Evolutionary conservation across 2,888 invertebrate genomes (phyloP), one percentile per base, ranked within the genome.

Genomic region (Dynastes tityus): DNA sequence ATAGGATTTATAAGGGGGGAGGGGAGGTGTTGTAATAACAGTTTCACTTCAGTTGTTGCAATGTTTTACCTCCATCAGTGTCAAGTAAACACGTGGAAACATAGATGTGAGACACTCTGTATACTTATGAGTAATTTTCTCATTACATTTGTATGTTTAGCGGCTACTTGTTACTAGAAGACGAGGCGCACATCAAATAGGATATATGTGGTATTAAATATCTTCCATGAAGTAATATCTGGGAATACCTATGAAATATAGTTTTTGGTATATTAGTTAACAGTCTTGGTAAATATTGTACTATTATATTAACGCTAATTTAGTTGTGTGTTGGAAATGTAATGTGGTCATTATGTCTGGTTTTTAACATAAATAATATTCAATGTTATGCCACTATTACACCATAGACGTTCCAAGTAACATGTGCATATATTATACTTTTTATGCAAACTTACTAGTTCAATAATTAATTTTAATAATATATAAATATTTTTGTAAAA

Each of bases 181-280:
- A 45, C 45, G 8, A 45, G 6, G 45, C 8, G 45, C 45, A 45
- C 45, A 45, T 45, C 8, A 45, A 45, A 11, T 11, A 45, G 45
- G 45, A 45, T 45, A 11, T 45, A 8, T 45, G 45, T 2, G 45
- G 45, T 45, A 45, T 45, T 16, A n/a, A 58, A 58, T 5, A 4
- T 58, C 22, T 58, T 58, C 55, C 55, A 22, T 58, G 55, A 58
- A 58, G 22, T 58, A 58, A 58, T 58, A 22, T 16, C 22, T 16
- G 22, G 55, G 55, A 16, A 58, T 58, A 58, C 22, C 55, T 58
- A 22, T 22, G 55, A 58, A 45, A 58, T 58, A 58, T 58, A 22
- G n/a, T 58, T 58, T 58, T 58, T 22, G 22, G 55, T 58, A 58
- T 58, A 58, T 58, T 58, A 58, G 22, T 6, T 58, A 58, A 58